phyloP scores from a whole-genome alignment of 2,113 vertebrate species.

The Alexandromys fortis region DNA sequence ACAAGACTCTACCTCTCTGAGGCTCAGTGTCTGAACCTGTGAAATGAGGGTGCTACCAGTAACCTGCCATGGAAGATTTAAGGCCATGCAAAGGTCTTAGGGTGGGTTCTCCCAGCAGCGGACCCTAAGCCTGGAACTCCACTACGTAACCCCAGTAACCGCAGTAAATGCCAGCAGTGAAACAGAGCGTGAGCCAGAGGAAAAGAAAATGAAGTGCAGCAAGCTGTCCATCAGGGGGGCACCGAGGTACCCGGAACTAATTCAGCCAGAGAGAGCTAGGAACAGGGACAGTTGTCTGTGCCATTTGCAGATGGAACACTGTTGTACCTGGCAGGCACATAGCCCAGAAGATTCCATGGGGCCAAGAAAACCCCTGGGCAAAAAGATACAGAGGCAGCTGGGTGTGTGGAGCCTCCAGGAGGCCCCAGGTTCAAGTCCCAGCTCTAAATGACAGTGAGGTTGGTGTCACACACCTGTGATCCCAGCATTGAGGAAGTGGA shows the following conservation, averaged over 20 bases:
- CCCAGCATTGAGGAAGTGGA: background rate
- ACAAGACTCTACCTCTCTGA: background rate
- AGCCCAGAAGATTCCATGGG: background rate
- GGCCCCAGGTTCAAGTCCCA: background rate
- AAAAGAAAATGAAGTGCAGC: background rate
- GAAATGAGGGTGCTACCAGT: background rate
- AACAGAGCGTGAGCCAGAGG: background rate
- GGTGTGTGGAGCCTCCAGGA: no score
- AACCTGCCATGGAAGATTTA: background rate
- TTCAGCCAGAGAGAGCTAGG: background rate
- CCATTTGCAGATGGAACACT: background rate
- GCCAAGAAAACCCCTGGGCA: background rate
- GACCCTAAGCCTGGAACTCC: background rate
- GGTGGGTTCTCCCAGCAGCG: background rate
- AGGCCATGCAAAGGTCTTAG: background rate
- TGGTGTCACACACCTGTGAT: background rate
- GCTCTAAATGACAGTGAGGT: background rate
- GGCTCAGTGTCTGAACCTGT: background rate
- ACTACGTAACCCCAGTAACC: no score
- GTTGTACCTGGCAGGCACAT: background rate
- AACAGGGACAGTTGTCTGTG: background rate
- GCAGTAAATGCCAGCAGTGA: background rate
- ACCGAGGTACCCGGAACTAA: no score
- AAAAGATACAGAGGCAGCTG: background rate
- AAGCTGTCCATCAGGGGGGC: no score